Percentiles rank a stretch among this genome's conserved stretches.
Evolutionary conservation across 2,113 vertebrate genomes (phyloP).

Genomic region (Takifugu bimaculatus): DNA sequence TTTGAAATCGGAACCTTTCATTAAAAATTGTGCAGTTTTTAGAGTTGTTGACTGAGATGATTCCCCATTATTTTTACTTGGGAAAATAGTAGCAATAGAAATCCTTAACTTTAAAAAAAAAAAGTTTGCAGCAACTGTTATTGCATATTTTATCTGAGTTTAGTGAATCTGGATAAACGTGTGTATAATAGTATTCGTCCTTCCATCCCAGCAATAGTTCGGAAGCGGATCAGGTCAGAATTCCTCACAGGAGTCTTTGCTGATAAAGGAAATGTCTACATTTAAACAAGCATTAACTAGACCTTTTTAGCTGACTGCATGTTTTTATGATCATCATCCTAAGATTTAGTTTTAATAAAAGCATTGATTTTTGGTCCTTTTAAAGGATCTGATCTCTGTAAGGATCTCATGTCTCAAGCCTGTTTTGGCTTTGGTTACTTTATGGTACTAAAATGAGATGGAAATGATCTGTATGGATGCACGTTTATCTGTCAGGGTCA

Average conservation of each 20-base stretch:
- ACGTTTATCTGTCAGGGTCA: conserved; percentile 65
- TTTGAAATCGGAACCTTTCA: conserved; percentile 44
- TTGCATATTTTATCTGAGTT: conserved; percentile 24
- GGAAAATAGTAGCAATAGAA: conserved; percentile 61
- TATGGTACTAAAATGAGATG: conserved; percentile 31
- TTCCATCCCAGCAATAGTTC: conserved; percentile 61
- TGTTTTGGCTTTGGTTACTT: conserved; percentile 13
- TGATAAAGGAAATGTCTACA: conserved; percentile 28
- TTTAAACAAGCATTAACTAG: conserved; percentile 6
- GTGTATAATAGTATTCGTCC: conserved; percentile 15
- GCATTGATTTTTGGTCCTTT: too few relatives aligned
- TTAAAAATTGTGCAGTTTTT: conserved; percentile 29
- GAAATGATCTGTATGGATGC: conserved; percentile 71
- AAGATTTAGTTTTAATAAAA: too few relatives aligned
- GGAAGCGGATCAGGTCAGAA: conserved; percentile 49
- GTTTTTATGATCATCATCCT: too few relatives aligned
- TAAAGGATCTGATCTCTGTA: background rate
- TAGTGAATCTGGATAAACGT: conserved; percentile 19
- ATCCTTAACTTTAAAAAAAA: conserved; percentile 5
- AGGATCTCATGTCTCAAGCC: conserved; percentile 2
- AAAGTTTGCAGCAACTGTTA: conserved; percentile 15
- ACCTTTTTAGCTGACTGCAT: too few relatives aligned
- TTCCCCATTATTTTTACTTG: conserved; percentile 29
- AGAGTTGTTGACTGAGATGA: conserved; percentile 19
- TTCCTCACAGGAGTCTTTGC: conserved; percentile 40